phyloP scores from a whole-genome alignment of 2,888 invertebrate species.

The Argyra leucocephala region DNA sequence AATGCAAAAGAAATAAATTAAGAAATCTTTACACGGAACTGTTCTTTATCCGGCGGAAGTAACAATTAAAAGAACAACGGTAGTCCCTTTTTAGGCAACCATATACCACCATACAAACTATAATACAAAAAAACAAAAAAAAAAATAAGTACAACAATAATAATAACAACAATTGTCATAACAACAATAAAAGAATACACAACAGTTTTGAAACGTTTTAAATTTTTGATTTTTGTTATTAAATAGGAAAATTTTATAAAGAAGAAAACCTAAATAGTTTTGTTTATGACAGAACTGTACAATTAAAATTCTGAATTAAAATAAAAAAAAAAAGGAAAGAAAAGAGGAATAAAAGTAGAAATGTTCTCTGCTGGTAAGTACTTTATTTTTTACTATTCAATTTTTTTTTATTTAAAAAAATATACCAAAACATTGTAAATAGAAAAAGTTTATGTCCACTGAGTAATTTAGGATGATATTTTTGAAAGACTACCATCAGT shows the following conservation, averaged over 20 bases:
- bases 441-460: no score
- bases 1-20: conserved; percentile 12
- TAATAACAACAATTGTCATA: neutral
- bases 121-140: neutral
- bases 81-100: neutral
- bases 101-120: neutral
- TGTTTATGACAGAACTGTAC: neutral
- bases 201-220: no score
- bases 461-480: no score
- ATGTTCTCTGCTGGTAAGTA: neutral
- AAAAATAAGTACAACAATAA: neutral
- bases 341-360: neutral
- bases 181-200: no score
- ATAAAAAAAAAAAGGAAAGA: neutral
- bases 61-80: conserved; percentile 15
- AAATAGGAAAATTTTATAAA: neutral
- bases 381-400: no score
- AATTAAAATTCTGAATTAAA: neutral
- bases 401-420: no score
- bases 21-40: conserved; percentile 18
- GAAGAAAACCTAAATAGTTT: neutral
- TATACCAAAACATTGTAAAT: no score
- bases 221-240: no score
- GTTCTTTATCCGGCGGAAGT: conserved; percentile 19
- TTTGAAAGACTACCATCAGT: no score